phyloP scores from a whole-genome alignment of 2,888 invertebrate genomes.

The Cephonodes hylas region DNA sequence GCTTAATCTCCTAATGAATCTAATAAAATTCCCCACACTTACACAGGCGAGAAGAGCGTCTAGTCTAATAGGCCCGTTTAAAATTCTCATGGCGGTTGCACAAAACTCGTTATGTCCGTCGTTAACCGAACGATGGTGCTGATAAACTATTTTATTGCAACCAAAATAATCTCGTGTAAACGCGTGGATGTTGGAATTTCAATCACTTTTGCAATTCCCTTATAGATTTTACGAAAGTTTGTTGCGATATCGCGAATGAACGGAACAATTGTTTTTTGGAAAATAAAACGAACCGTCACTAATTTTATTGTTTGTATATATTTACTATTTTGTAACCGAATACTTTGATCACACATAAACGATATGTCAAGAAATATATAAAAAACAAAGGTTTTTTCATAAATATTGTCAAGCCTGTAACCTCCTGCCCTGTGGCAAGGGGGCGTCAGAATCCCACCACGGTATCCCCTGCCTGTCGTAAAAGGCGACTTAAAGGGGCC shows the following conservation, averaged over 20 bases:
- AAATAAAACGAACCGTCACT: background rate
- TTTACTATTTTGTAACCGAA: no score
- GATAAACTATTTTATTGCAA: background rate
- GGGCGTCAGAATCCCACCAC: no score
- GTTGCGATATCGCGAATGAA: background rate
- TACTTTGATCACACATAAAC: no score
- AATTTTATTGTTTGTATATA: background rate
- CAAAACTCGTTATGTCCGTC: background rate
- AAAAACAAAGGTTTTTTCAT: no score
- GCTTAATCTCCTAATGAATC: no score
- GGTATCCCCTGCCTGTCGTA: no score
- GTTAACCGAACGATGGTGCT: background rate
- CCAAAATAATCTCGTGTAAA: background rate
- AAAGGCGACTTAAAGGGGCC: no score
- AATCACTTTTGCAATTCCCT: background rate
- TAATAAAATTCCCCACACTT: background rate
- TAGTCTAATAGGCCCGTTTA: background rate
- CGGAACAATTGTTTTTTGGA: no score
- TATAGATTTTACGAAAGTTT: constrained; percentile 1
- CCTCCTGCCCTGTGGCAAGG: no score
- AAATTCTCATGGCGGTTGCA: background rate
- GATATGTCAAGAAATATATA: no score
- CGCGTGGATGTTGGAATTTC: background rate
- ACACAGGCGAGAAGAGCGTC: background rate
- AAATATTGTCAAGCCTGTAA: no score